Evolutionary conservation across 2,797 vertebrate species (phyloP), one percentile per base, ranked within the genome.

Genomic region (Dicrostonyx torquatus): DNA sequence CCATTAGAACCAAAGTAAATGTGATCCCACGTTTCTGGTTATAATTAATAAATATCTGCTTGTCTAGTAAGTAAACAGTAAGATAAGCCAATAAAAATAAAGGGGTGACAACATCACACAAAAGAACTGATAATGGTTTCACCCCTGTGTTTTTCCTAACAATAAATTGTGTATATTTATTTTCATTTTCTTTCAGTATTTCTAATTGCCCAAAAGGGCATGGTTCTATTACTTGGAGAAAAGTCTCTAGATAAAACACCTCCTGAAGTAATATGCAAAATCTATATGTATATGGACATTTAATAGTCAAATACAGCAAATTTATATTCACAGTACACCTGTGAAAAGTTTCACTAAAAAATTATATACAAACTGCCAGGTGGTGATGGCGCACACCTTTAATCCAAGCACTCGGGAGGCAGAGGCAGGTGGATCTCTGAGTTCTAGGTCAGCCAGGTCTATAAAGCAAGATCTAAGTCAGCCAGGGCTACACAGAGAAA

Each of bases 301-400:
- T 48, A 40, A 55, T 34, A 87, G 89, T 8, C 77, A 90, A 89
- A 85, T 85, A 34, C 48, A 94, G 70, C 43, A 94, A 48, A 76
- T 86, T 15, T 50, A 17, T 84, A 87, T 53, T 87, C 66, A 79
- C 8, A 43, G 17, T 58, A 76, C 11, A 90, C 3, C 15, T 75
- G 64, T 93, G 80, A 85, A 95, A 95, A 87, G 11, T 37, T 90
- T 43, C 26, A 43, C 62, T 93, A 29, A 82, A 93, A 55, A 86
- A 70, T 40, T 53, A 72, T 29, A 72, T 1, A 18, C 15, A 22
- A 73, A 15, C 53, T 40, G 50, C 10, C n/a, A 73, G 85, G 53
- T 72, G 37, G n/a, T 55, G n/a, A 50, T 87, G 14, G 26, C 26
- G 43, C 26, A 87, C 11, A 26, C 11, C 70, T 73, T 73, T 73